These are phyloP conservation scores for Tylochromis polylepis DNA, from an alignment of 2,113 vertebrate species.

Conservation along the genomic window DNA sequence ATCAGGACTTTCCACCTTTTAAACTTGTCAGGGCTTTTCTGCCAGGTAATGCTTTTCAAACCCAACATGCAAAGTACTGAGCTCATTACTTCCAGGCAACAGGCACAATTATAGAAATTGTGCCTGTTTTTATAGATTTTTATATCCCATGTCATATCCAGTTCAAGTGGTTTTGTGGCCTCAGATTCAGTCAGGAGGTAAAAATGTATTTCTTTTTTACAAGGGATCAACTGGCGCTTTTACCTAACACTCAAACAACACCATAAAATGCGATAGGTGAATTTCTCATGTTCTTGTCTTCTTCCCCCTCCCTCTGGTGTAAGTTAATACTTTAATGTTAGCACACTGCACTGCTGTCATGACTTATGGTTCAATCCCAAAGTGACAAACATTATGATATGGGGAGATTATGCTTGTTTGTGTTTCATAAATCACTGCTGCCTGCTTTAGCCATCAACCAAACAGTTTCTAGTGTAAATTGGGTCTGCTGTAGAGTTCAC, in stretches of 20 bases:
- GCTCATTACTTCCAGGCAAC: neutral
- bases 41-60: neutral
- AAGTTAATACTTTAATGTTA: neutral
- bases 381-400: neutral
- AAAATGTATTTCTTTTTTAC: neutral
- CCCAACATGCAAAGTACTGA: neutral
- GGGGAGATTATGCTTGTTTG: neutral
- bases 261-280: neutral
- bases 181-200: neutral
- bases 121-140: neutral
- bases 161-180: neutral
- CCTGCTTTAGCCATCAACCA: neutral
- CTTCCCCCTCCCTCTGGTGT: neutral
- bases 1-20: neutral
- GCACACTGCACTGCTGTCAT: neutral
- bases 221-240: neutral
- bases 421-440: neutral
- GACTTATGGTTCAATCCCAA: neutral
- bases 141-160: neutral
- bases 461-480: neutral
- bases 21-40: neutral
- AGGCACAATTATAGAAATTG: neutral
- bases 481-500: neutral
- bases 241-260: neutral
- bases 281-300: neutral